Evolutionary conservation across 37 sponge, comb jelly and placozoan genomes (phyloP), one percentile per base, ranked within the genome.

Genomic region (Halisarca cf. caerulea): DNA sequence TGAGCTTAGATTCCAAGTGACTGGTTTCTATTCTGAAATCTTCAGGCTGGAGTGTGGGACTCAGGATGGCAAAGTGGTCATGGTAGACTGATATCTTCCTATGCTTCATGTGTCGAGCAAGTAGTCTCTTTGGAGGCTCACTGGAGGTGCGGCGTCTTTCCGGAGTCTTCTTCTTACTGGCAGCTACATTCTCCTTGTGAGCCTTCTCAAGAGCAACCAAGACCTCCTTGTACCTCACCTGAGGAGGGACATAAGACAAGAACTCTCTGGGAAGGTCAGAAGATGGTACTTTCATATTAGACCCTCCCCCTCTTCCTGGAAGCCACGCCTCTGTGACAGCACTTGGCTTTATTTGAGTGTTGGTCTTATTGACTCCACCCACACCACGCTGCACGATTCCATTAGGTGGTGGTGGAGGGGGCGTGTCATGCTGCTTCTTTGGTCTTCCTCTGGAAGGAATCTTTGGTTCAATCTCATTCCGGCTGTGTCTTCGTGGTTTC

Each of bases 51-150:
- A 36, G 77, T 5, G n/a, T 40, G 15, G 36, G 42, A 7, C 36
- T 40, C 25, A 74, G 42, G 41, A 40, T 41, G 25, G 77, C 77
- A 41, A 74, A 74, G 77, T 74, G 77, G 45, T 74, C 77, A 44
- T 74, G 77, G 45, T 74, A 74, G 7, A 74, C 77, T 9, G 77
- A 37, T 41, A 40, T 74, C 24, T 23, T 40, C 42, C 36, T 37
- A 44, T 44, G 24, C 45, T 39, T 41, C 24, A 74, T n/a, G 11
- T 74, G 77, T 0, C 77, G 42, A 2, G 77, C 77, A 2, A 74
- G 21, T 4, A 36, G 42, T 25, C 77, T 37, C 45, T 74, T 74
- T 15, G 25, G 45, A 1, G 77, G 77, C 25, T 74, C 41, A 6
- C 44, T 74, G 1, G 32, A 37, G 2, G 44, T 41, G 24, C 77